Evolutionary conservation across 1,140 invertebrate genomes (phyloP), one percentile per base, ranked within the genome.

Genomic region (Pseudomyrmex concolor): DNA sequence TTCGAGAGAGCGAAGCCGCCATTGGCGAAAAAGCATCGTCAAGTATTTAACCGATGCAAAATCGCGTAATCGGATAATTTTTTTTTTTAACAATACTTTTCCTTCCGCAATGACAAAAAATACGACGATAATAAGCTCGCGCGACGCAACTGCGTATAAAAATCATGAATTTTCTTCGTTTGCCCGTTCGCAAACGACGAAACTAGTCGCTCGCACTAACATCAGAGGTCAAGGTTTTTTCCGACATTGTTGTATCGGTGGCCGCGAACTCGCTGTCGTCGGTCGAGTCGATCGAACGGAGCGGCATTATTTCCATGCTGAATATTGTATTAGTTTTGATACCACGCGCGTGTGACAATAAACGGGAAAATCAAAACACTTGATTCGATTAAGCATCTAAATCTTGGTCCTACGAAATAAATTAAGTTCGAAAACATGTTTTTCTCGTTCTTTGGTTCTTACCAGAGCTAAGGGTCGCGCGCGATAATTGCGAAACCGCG

Each of bases 321-420:
- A 50, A 70, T 50, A 54, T 50, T 60, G 66, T 34, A 70, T 60
- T 43, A 70, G 59, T 71, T 80, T 71, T 71, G 59, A 80, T 66
- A 71, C 15, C 8, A 10, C 3, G 19, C 50, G 54, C 51, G 59
- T 34, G 72, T 13, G 43, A 70, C 54, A 59, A 70, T 78, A 2
- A 2, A 78, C n/a, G 45, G 54, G 45, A 43, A 55, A 43, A 48
- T 78, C 63, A 25, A 60, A 22, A 80, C 55, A 76, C 34, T 50
- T 60, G 50, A 76, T 48, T 76, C 73, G 73, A 76, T 76, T 64
- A 80, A 80, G 54, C 54, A 25, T n/a, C 48, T 43, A 76, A 51
- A 54, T 22, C 73, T 63, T 59, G 19, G 64, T 12, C n/a, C 15
- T 71, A 13, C 43, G 54, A 19, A 10, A 8, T 51, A 13, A 19